These are phyloP conservation scores for Phrynocephalus guinanensis DNA, from an alignment of 2,797 vertebrate genomes.

Conservation along the genomic window DNA sequence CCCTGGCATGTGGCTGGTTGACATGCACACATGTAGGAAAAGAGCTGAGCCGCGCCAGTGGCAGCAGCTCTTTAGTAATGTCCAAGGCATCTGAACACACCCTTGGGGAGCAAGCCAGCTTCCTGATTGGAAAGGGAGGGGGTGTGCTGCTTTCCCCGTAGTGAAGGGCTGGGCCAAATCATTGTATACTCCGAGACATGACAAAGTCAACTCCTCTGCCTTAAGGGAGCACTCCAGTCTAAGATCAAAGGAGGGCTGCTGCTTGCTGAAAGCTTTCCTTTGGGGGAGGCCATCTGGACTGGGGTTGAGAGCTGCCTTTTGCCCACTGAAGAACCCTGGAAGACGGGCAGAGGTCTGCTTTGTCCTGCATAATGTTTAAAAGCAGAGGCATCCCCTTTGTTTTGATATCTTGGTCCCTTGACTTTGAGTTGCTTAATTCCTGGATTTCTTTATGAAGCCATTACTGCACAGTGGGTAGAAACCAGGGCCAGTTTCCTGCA, in stretches of 20 bases:
- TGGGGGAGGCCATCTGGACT: not conserved
- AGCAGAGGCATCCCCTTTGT: too few relatives aligned
- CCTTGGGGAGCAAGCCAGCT: conserved; percentile 34
- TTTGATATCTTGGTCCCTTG: not conserved
- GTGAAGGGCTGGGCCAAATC: not conserved
- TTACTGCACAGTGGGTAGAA: not conserved
- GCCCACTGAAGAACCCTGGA: not conserved
- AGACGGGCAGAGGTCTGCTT: not conserved
- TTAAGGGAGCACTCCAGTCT: not conserved
- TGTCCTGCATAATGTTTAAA: not conserved
- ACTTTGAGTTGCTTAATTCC: not conserved
- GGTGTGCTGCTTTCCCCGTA: conserved; percentile 1
- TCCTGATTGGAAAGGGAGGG: conserved; percentile 14
- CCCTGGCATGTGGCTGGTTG: not conserved
- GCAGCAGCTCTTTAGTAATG: conserved; percentile 23
- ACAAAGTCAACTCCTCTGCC: not conserved
- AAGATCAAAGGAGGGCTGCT: not conserved
- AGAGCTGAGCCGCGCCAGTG: not conserved
- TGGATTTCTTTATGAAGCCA: not conserved
- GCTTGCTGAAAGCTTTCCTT: not conserved
- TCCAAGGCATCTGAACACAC: conserved; percentile 33
- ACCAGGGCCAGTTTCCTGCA: not conserved
- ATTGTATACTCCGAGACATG: not conserved
- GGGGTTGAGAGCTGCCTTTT: not conserved
- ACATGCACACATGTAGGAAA: not conserved